Evolutionary conservation across 2,888 invertebrate genomes (phyloP).

Genomic region (Barypeithes pellucidus): DNA sequence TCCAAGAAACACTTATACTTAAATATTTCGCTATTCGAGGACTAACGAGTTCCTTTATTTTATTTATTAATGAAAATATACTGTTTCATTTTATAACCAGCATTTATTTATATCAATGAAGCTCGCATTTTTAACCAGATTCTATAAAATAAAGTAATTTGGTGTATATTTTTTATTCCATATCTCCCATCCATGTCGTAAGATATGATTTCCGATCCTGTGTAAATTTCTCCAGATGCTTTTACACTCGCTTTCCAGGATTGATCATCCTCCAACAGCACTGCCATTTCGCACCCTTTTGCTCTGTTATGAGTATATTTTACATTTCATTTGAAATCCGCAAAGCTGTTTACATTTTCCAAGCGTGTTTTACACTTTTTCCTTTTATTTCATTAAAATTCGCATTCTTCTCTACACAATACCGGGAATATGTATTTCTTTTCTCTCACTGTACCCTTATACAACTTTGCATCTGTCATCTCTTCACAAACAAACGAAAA

Average conservation of each 20-base stretch:
- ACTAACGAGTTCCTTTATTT: too few relatives aligned
- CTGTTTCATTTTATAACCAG: background rate
- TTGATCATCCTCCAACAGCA: slow-evolving; percentile 46
- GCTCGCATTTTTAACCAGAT: background rate
- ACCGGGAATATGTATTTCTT: slow-evolving; percentile 36
- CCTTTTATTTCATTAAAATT: slow-evolving; percentile 42
- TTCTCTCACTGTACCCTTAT: slow-evolving; percentile 24
- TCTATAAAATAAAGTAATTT: slow-evolving; percentile 4
- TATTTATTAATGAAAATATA: too few relatives aligned
- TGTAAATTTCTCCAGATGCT: slow-evolving; percentile 43
- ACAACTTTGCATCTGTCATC: slow-evolving; percentile 39
- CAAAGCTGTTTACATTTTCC: slow-evolving; percentile 44
- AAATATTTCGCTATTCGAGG: too few relatives aligned
- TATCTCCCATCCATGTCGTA: slow-evolving; percentile 28
- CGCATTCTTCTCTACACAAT: slow-evolving; percentile 41
- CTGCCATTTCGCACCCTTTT: slow-evolving; percentile 41
- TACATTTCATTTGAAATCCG: slow-evolving; percentile 47
- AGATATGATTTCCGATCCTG: slow-evolving; percentile 37
- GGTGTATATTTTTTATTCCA: slow-evolving; percentile 34
- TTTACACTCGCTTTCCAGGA: slow-evolving; percentile 32
- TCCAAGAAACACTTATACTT: too few relatives aligned
- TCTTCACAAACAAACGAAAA: slow-evolving; percentile 29
- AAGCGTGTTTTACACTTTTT: slow-evolving; percentile 31
- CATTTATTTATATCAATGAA: background rate
- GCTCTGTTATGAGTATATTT: slow-evolving; percentile 45